Percentiles rank a stretch among this genome's conserved stretches.
These are phyloP conservation scores for Candoia aspera DNA, from an alignment of 2,113 vertebrate species.

Conservation along the genomic window DNA sequence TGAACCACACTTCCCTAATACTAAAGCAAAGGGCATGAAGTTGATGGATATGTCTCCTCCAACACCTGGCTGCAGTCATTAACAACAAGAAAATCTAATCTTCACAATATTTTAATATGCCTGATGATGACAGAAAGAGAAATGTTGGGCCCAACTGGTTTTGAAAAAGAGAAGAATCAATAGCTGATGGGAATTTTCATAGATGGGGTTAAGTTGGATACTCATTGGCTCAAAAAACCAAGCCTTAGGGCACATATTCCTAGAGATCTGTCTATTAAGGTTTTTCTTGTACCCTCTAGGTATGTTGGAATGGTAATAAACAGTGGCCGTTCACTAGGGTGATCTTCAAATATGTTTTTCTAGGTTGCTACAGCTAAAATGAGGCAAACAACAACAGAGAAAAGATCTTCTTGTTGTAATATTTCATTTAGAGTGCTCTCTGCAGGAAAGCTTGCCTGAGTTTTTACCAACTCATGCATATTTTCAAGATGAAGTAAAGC, in stretches of 20 bases:
- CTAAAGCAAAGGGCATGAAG: neutral
- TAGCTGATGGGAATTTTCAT: neutral
- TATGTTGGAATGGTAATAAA: neutral
- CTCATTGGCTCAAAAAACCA: neutral
- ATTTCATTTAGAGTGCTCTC: neutral
- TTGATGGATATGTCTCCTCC: conserved; percentile 9
- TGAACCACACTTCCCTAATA: neutral
- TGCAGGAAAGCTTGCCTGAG: neutral
- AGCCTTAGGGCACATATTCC: neutral
- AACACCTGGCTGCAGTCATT: conserved; percentile 36
- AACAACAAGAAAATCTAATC: conserved; percentile 20
- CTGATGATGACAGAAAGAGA: neutral
- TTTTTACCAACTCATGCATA: neutral
- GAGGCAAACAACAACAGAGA: neutral
- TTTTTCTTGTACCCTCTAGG: neutral
- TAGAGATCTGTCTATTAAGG: neutral
- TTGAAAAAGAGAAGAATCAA: conserved; percentile 8
- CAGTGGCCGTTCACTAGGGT: neutral
- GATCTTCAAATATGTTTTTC: neutral
- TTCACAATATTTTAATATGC: conserved; percentile 19
- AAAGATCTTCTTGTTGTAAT: neutral
- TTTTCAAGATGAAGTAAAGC: neutral
- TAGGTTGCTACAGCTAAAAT: neutral
- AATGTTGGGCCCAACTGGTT: neutral
- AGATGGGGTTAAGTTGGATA: neutral